Percentiles rank a stretch among this genome's conserved stretches.
Conservation (phyloP, 2,113 vertebrate genomes). For the Menura novaehollandiae region DNA sequence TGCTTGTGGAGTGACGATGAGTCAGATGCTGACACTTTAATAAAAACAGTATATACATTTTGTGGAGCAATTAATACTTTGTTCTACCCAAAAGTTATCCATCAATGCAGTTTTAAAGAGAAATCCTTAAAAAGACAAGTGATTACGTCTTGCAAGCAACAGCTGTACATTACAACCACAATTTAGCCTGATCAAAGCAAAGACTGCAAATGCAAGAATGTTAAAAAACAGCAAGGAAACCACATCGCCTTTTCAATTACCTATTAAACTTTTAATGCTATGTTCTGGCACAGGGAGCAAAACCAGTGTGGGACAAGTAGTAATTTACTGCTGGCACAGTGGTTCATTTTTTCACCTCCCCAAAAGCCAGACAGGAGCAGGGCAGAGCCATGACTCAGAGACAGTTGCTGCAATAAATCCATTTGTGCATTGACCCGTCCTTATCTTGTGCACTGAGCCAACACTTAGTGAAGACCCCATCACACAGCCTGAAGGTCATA, state of each 20-base stretch:
- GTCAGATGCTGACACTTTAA: background rate
- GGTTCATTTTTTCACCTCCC: background rate
- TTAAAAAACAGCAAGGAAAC: background rate
- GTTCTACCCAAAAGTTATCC: background rate
- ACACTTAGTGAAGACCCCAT: background rate
- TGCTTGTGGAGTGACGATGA: fast-evolving
- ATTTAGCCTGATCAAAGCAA: background rate
- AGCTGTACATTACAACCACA: background rate
- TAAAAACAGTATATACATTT: background rate
- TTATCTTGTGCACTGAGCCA: background rate
- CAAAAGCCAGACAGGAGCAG: background rate
- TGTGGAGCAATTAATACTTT: background rate
- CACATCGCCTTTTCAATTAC: background rate
- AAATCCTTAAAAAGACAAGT: background rate
- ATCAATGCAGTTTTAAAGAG: background rate
- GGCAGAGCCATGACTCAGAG: background rate
- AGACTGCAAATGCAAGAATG: background rate
- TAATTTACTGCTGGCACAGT: background rate
- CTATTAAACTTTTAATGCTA: background rate
- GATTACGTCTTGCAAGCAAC: background rate
- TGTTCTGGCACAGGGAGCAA: background rate
- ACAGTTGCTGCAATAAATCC: fast-evolving
- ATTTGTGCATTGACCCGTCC: background rate
- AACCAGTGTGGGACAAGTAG: background rate
- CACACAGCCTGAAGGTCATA: background rate